Evolutionary conservation across 1,140 invertebrate genomes (phyloP).

Genomic region (Heliconius congener): DNA sequence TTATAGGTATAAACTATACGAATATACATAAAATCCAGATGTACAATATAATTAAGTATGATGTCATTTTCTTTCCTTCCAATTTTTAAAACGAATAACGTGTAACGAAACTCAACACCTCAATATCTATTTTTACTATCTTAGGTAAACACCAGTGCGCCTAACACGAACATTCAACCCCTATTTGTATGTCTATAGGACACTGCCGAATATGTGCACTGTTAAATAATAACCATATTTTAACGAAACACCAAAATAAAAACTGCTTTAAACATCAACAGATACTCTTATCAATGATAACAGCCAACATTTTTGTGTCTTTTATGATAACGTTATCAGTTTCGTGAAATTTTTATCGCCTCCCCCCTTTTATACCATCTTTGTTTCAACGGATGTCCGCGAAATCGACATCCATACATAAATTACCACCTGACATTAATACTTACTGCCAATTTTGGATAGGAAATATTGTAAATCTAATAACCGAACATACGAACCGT

Average conservation of each 20-base stretch:
- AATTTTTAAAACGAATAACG: not conserved
- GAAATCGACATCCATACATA: slow-evolving; percentile 6
- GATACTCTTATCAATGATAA: slow-evolving; percentile 1
- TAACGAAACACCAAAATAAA: not conserved
- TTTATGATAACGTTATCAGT: slow-evolving; percentile 5
- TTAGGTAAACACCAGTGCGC: not conserved
- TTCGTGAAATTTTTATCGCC: not conserved
- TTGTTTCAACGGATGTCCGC: slow-evolving; percentile 4
- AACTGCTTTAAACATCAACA: not conserved
- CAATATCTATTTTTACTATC: not conserved
- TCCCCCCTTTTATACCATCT: not conserved
- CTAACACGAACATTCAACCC: not conserved
- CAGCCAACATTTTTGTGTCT: not conserved
- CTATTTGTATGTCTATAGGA: not conserved
- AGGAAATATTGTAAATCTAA: slow-evolving; percentile 36
- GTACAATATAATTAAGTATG: not conserved
- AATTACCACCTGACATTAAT: slow-evolving; percentile 12
- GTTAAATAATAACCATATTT: not conserved
- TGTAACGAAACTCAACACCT: not conserved
- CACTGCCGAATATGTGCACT: not conserved
- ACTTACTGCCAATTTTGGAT: slow-evolving; percentile 9
- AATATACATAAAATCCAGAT: not conserved
- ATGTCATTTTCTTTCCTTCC: not conserved
- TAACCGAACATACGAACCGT: slow-evolving; percentile 18
- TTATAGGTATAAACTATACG: not conserved